Conservation (phyloP, 2,888 invertebrate genomes). For the Electrophaes corylata region DNA sequence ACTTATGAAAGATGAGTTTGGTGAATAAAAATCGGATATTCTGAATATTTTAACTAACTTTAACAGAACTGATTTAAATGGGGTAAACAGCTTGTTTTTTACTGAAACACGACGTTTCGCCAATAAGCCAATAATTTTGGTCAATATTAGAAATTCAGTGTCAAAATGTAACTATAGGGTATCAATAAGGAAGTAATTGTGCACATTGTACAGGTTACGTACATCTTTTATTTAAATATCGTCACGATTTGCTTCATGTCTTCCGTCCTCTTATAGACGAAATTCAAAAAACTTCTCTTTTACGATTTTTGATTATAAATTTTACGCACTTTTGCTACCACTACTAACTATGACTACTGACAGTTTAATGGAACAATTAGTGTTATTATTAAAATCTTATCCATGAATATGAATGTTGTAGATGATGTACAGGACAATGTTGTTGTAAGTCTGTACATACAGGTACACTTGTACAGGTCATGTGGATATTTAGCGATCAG, state of each 20-base stretch:
- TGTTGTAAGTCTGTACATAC: slow-evolving; percentile 70
- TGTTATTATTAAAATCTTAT: slow-evolving; percentile 41
- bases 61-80: slow-evolving; percentile 58
- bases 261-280: slow-evolving; percentile 77
- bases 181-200: slow-evolving; percentile 66
- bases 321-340: slow-evolving; percentile 41
- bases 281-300: slow-evolving; percentile 48
- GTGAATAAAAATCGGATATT: slow-evolving; percentile 36
- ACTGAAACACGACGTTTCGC: slow-evolving; percentile 57
- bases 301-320: slow-evolving; percentile 38
- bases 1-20: slow-evolving; percentile 56
- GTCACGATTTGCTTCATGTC: slow-evolving; percentile 73
- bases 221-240: slow-evolving; percentile 54
- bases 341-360: slow-evolving; percentile 40
- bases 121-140: slow-evolving; percentile 48
- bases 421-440: slow-evolving; percentile 55
- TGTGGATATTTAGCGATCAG: slow-evolving; percentile 84
- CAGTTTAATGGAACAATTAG: slow-evolving; percentile 56
- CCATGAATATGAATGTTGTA: slow-evolving; percentile 50
- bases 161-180: slow-evolving; percentile 80
- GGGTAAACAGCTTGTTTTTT: slow-evolving; percentile 56
- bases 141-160: slow-evolving; percentile 63
- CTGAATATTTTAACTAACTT: slow-evolving; percentile 40
- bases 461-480: slow-evolving; percentile 74
- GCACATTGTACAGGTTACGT: slow-evolving; percentile 57